Conservation (phyloP, 2,797 vertebrate genomes). For the Pogonophryne albipinna region DNA sequence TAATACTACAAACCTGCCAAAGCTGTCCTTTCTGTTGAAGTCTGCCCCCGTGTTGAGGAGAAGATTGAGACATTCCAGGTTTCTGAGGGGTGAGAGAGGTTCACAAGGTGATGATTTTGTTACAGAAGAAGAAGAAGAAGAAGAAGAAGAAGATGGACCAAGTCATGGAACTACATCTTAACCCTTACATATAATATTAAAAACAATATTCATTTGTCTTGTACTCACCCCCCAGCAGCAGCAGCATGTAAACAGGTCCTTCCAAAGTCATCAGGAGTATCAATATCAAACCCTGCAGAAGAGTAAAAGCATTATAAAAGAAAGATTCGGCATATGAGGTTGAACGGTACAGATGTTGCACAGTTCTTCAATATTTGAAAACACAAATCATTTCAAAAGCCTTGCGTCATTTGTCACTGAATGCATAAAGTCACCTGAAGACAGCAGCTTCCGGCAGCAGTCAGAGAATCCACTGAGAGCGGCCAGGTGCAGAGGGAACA, state of each 20-base stretch:
- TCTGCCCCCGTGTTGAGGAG: constrained; percentile 97
- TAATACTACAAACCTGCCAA: constrained; percentile 90
- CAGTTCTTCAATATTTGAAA: background rate
- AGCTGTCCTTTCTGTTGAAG: constrained; percentile 97
- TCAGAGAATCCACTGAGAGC: constrained; percentile 98
- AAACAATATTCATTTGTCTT: background rate
- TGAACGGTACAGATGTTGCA: background rate
- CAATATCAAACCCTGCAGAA: constrained; percentile 93
- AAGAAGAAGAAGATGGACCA: too few relatives aligned
- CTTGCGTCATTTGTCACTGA: too few relatives aligned
- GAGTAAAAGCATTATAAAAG: constrained; percentile 35
- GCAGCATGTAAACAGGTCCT: constrained; percentile 99
- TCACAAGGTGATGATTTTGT: background rate
- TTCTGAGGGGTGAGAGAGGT: constrained; percentile 82
- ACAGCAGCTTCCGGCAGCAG: constrained; percentile 98
- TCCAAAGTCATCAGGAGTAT: constrained; percentile 97
- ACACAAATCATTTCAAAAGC: too few relatives aligned
- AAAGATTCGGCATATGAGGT: background rate
- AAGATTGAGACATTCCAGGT: constrained; percentile 98
- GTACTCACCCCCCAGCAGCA: constrained; percentile 96
- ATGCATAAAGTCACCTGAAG: constrained; percentile 86
- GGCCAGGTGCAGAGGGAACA: constrained; percentile 98
- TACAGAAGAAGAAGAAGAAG: background rate
- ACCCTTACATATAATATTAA: background rate
- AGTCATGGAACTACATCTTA: background rate